phyloP scores from a whole-genome alignment of 2,888 invertebrate species.

The Synanthedon andrenaeformis region DNA sequence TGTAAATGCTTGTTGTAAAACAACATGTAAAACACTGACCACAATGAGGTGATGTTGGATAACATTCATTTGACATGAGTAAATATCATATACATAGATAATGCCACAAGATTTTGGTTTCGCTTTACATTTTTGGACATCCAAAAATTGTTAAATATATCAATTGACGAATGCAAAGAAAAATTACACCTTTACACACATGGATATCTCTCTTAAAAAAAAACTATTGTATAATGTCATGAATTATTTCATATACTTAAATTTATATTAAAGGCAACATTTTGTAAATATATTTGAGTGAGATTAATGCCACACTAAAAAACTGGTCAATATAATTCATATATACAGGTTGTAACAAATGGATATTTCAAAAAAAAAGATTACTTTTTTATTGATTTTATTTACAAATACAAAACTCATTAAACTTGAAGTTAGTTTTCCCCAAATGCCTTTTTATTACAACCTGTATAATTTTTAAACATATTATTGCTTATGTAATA shows the following conservation, averaged over 20 bases:
- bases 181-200: constrained; percentile 13
- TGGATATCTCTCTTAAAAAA: neutral
- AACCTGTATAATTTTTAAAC: no score
- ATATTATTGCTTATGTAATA: no score
- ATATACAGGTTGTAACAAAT: no score
- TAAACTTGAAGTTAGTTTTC: no score
- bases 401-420: no score
- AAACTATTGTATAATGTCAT: constrained; percentile 36
- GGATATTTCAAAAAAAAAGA: no score
- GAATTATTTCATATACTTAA: constrained; percentile 21
- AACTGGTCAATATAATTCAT: constrained; percentile 2
- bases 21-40: constrained; percentile 53
- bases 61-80: constrained; percentile 27
- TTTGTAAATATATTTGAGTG: constrained; percentile 11
- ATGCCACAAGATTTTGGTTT: constrained; percentile 46
- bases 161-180: constrained; percentile 23
- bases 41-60: constrained; percentile 49
- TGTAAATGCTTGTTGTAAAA: constrained; percentile 55
- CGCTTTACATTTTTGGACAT: constrained; percentile 17
- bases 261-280: constrained; percentile 21
- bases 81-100: constrained; percentile 7
- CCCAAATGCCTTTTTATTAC: no score
- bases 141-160: constrained; percentile 38
- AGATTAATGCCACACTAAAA: constrained; percentile 6
- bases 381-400: no score